Evolutionary conservation across 2,888 invertebrate genomes (phyloP), one percentile per base, ranked within the genome.

Genomic region (Nematopogon swammerdamellus): DNA sequence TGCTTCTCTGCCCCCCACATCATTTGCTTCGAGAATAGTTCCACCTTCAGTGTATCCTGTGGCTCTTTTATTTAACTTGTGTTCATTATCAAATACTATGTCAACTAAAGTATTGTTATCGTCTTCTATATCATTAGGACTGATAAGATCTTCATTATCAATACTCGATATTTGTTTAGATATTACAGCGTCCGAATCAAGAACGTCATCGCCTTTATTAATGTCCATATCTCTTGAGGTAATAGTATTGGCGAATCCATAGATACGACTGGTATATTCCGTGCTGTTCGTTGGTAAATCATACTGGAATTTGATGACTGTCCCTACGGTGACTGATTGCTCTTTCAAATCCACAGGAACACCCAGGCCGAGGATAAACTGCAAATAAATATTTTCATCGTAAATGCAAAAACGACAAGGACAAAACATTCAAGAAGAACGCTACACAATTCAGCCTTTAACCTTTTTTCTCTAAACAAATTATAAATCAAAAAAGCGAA

Each of bases 291-390:
- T 83, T 5, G 87, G 87, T 52, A 88, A 65, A 53, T 82, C 74
- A 65, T 86, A 88, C 64, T 85, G 86, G 54, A 86, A 84, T 64
- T 88, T 88, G 20, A 86, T 80, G 17, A 86, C 86, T 10, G 83
- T 82, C 1, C 87, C 87, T 30, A 85, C 76, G 14, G 85, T 84
- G 5, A 87, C 82, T 55, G 85, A 75, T 55, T 83, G 76, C 60
- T 83, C 81, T 63, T 82, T 81, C 16, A 85, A 67, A 60, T 86
- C 85, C 20, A 86, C 82, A 2, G 87, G 86, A 19, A 87, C 70
- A 60, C 87, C 87, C 51, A 87, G 70, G 59, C 87, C 87, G 48
- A 85, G 79, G 56, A 87, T 84, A 57, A 87, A 81, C 87, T 88
- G 67, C 44, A 72, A 70, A 57, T 59, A 58, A 51, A 54, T 49